phyloP scores from a whole-genome alignment of 2,888 invertebrate genomes.

The Pyrrhosoma nymphula region DNA sequence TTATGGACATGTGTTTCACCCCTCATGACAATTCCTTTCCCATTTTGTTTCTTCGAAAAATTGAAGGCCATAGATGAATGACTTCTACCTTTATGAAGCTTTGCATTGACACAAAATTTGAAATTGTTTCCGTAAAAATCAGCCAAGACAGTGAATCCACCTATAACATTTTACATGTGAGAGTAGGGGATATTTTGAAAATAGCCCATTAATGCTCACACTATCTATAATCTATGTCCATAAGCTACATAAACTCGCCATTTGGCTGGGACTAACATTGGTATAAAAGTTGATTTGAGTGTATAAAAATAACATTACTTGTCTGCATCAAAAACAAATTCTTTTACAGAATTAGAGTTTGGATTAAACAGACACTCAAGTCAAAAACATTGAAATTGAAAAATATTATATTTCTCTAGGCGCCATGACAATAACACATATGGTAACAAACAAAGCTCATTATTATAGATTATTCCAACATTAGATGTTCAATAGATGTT shows the following conservation, averaged over 20 bases:
- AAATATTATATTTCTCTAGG: conserved; percentile 48
- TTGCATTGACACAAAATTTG: background rate
- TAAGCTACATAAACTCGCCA: conserved; percentile 31
- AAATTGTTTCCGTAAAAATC: background rate
- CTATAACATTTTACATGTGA: background rate
- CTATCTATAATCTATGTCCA: background rate
- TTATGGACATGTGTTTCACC: background rate
- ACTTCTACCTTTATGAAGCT: background rate
- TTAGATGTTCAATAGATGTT: conserved; percentile 47
- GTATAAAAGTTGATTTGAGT: conserved; percentile 16
- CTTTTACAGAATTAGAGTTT: background rate
- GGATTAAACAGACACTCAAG: conserved; percentile 1
- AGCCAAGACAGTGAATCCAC: background rate
- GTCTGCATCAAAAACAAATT: conserved; percentile 14
- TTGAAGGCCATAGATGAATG: background rate
- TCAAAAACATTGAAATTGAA: conserved; percentile 45
- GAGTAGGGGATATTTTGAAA: background rate
- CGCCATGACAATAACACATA: conserved; percentile 62
- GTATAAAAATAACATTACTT: conserved; percentile 9
- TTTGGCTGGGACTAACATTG: background rate
- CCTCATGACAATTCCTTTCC: background rate
- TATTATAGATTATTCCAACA: conserved; percentile 69
- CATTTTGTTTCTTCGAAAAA: background rate
- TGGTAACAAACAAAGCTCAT: conserved; percentile 71
- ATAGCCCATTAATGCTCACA: background rate